phyloP scores from a whole-genome alignment of 2,113 vertebrate genomes.

The Leuciscus idus region DNA sequence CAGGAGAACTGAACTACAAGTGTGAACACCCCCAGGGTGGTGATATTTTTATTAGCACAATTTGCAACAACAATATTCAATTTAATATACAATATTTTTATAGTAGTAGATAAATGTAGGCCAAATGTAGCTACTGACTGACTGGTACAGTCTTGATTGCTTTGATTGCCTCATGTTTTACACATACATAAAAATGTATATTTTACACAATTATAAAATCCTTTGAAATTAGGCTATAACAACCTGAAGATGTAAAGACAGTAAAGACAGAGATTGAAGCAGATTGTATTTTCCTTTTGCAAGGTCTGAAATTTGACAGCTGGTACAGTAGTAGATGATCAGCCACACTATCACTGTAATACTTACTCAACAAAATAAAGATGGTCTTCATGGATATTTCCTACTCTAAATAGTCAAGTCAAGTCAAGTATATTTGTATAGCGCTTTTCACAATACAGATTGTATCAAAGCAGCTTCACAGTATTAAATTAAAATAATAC shows the following conservation, averaged over 20 bases:
- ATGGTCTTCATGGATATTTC: background rate
- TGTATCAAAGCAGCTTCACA: too few relatives aligned
- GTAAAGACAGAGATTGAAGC: background rate
- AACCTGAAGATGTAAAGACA: background rate
- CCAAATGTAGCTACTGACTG: background rate
- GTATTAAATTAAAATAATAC: too few relatives aligned
- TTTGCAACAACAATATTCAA: background rate
- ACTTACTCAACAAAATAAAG: conserved; percentile 18
- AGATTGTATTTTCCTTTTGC: background rate
- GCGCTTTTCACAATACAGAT: too few relatives aligned
- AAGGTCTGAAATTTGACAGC: background rate
- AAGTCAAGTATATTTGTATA: too few relatives aligned
- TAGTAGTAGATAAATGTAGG: background rate
- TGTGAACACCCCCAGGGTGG: too few relatives aligned
- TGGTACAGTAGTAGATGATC: background rate
- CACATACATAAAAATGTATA: background rate
- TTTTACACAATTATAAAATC: background rate
- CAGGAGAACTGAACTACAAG: too few relatives aligned
- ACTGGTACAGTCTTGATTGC: background rate
- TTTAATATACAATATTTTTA: background rate
- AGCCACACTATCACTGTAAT: conserved; percentile 7
- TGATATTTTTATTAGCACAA: background rate
- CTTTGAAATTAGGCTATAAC: background rate
- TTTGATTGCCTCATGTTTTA: background rate
- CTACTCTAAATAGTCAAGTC: too few relatives aligned